Base-by-base conservation (phyloP, 2,797 vertebrate genomes). In the Catamblyrhynchus diadema region DNA sequence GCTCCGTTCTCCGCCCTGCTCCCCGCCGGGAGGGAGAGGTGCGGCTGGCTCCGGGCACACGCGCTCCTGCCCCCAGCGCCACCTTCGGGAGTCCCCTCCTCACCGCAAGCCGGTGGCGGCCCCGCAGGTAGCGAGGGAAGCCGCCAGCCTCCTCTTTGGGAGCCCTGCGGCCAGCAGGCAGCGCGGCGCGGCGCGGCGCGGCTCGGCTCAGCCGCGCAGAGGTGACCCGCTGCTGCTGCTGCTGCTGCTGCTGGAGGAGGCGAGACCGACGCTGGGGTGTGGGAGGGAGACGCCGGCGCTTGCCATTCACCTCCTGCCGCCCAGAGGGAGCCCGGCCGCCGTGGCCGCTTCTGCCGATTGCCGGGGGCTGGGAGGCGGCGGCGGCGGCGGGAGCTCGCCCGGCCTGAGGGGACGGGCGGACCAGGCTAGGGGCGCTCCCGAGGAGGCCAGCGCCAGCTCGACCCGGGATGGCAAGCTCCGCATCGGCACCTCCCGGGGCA, bases 291-390 rank as follows among this genome's bases (percentile, higher is more conserved):
- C 86, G 72, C 81, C 32, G 86, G 72, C 51, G 86, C 92, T 91
- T 95, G 95, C 90, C 86, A 53, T 94, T 95, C 95, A 85, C 90
- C 92, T 95, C 94, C 93, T 45, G 86, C 90, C 77, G 70, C 75
- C 93, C 94, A 96, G 95, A 93, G 94, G 94, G 96, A 96, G 96
- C 95, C 93, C 93, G 72, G 81, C 75, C 88, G 32, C 86, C 75
- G 83, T 47, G 14, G 44, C 72, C 51, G 83, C 85, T 67, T 59
- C 83, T 28, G 73, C 71, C 72, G 24, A 35, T 75, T 24, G 79
- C 66, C 65, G 24, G 48, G 39, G 28, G 59, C 83, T 23, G 56
- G 12, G 54, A 42, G 69, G 65, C 22, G 48, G 44, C 0, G 69
- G 65, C 22, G 48, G 44, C 0, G 48, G 45, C 5, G 9, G 60